These are phyloP conservation scores for Phymatocera aterrima DNA, from an alignment of 2,888 invertebrate genomes.

Conservation along the genomic window DNA sequence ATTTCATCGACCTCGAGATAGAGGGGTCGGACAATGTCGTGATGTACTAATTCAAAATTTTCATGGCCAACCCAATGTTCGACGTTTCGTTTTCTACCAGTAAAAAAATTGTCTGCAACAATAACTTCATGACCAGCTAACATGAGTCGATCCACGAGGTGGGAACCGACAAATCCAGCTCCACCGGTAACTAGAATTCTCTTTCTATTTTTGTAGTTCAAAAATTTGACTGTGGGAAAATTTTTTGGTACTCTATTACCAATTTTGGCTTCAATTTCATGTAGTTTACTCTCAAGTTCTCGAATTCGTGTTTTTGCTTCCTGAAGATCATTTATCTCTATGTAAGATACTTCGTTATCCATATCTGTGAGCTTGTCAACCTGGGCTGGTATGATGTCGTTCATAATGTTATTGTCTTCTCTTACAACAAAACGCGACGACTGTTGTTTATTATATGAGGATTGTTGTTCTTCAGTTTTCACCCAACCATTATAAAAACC, in stretches of 20 bases:
- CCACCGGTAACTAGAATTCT: constrained; percentile 97
- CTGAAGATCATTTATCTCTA: constrained; percentile 75
- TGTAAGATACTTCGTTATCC: constrained; percentile 51
- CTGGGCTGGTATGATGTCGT: constrained; percentile 8
- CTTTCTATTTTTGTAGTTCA: constrained; percentile 94
- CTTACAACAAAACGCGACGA: constrained; percentile 50
- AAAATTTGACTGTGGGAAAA: constrained; percentile 93
- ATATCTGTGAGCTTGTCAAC: constrained; percentile 51
- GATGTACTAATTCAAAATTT: constrained; percentile 99
- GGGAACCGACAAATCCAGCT: constrained; percentile 99
- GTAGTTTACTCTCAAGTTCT: constrained; percentile 84
- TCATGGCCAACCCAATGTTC: constrained; percentile 99
- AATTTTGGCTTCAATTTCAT: constrained; percentile 83
- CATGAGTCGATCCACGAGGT: constrained; percentile 97
- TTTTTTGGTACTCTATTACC: constrained; percentile 80
- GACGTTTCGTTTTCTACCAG: constrained; percentile 96
- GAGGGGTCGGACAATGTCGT: constrained; percentile 98
- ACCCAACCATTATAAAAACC: constrained; percentile 73
- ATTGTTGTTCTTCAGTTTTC: constrained; percentile 66
- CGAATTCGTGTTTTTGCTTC: constrained; percentile 81
- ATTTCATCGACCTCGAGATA: constrained; percentile 99
- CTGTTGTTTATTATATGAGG: constrained; percentile 50
- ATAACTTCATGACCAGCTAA: constrained; percentile 96
- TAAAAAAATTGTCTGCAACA: constrained; percentile 98
- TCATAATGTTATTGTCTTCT: constrained; percentile 41